A percentile compares a stretch with the other conserved stretches of the same genome.
Evolutionary conservation across 2,888 invertebrate species (phyloP).

Genomic region (Drosophila falleni): DNA sequence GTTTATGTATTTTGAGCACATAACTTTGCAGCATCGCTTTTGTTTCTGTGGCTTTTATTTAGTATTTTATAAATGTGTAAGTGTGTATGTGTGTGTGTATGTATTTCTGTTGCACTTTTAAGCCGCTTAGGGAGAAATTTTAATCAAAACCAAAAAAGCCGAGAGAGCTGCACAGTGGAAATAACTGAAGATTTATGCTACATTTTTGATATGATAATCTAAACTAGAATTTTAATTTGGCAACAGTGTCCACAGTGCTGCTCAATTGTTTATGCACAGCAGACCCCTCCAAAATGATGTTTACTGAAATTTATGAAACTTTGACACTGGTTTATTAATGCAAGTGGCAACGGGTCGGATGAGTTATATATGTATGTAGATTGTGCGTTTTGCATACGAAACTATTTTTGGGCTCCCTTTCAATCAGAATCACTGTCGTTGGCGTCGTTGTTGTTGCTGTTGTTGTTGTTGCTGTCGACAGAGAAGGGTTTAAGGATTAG

Average conservation of each 20-base stretch:
- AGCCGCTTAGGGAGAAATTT: conserved; percentile 73
- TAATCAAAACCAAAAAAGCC: conserved; percentile 57
- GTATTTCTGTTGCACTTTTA: conserved; percentile 67
- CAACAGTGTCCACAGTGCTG: conserved; percentile 25
- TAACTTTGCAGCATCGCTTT: conserved; percentile 57
- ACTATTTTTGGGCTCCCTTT: conserved; percentile 38
- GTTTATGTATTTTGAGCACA: conserved; percentile 71
- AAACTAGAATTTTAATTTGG: conserved; percentile 7
- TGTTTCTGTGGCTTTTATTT: conserved; percentile 42
- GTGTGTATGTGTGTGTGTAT: conserved; percentile 16
- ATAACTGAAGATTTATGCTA: conserved; percentile 1
- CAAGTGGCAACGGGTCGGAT: conserved; percentile 11
- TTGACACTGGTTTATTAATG: conserved; percentile 77
- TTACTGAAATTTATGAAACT: conserved; percentile 63
- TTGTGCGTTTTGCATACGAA: conserved; percentile 55
- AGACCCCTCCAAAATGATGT: conserved; percentile 12
- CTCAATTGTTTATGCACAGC: conserved; percentile 44
- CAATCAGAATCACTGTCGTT: background rate
- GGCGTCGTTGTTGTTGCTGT: background rate
- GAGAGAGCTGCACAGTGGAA: conserved; percentile 35
- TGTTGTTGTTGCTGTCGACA: background rate
- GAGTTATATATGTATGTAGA: conserved; percentile 44
- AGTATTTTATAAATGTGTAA: conserved; percentile 27
- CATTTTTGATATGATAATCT: background rate
- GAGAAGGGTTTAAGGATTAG: conserved; percentile 17